Base-by-base conservation (phyloP, 2,797 vertebrate species). In the Sarcophilus harrisii region DNA sequence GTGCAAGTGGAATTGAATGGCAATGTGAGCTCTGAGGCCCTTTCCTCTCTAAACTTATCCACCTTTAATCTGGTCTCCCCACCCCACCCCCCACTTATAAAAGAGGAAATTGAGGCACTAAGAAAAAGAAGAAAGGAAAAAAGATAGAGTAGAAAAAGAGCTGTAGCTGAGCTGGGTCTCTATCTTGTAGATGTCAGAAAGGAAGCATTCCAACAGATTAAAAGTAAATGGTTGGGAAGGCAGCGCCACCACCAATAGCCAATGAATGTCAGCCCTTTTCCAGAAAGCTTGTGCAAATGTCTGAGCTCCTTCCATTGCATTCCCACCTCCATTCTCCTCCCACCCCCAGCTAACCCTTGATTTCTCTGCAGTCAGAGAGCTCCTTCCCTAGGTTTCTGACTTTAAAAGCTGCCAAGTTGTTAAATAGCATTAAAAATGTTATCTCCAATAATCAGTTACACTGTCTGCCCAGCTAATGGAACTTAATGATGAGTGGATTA, bases 391-490 rank as follows among this genome's bases (percentile, higher is more conserved):
- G 29, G 91, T 38, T 95, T 62, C 73, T 94, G 92, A 66, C 45
- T 93, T 91, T 91, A 91, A 91, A 95, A 94, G 60, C 13, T 94
- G 2, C 29, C 57, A 94, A 96, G 27, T 91, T 93, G 90, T 93
- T 94, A 95, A 95, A 89, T 95, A 93, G 54, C 58, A 92, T 94
- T 94, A 92, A 94, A 91, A 96, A 66, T 87, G 14, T 96, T 93
- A 92, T 94, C 57, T 66, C 58, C 90, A 91, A 29, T 91, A 91
- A 93, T 96, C 32, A 92, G 29, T 95, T 96, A 93, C n/a, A 91
- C 92, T 91, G 49, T 94, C 92, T 93, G 90, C n/a, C 1, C 58
- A 62, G 54, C 14, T 94, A 96, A 92, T 94, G 90, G 58, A 49
- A 95, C 1, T 93, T 95, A 96, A 96, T 95, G 57, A 66, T 57